Conservation (phyloP, 2,888 invertebrate species). For the Leptarthrus brevirostris region DNA sequence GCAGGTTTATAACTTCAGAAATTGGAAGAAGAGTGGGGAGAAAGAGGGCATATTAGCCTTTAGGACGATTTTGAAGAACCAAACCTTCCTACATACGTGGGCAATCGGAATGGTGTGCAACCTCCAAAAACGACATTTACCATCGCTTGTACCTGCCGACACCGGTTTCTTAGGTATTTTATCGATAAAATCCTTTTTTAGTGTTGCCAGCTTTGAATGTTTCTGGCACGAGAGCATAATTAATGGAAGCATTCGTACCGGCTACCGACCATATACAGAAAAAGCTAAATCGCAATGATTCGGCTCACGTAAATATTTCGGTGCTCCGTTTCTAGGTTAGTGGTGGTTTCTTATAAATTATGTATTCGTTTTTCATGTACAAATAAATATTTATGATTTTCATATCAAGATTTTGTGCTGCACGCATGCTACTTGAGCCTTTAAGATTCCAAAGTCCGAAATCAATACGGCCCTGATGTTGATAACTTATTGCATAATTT, state of each 20-base stretch:
- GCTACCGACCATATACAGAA: no score
- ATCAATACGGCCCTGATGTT: slow-evolving; percentile 8
- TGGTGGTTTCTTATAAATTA: background rate
- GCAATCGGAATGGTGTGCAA: no score
- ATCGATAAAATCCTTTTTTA: slow-evolving; percentile 37
- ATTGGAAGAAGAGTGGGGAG: background rate
- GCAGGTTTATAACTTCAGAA: background rate
- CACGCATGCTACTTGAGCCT: slow-evolving; percentile 6
- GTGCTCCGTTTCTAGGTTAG: slow-evolving; percentile 16
- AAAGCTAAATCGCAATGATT: background rate
- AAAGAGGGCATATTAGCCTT: background rate
- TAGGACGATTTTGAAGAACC: slow-evolving; percentile 27
- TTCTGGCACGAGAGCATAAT: slow-evolving; percentile 29
- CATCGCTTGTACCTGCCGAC: slow-evolving; percentile 39
- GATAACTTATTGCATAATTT: slow-evolving; percentile 17
- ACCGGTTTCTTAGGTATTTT: slow-evolving; percentile 40
- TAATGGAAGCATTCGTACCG: background rate
- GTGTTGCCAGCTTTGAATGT: slow-evolving; percentile 15
- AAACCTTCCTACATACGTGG: no score
- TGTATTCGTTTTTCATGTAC: background rate
- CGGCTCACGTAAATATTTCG: slow-evolving; percentile 12
- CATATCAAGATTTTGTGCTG: background rate
- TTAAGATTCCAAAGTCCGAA: slow-evolving; percentile 14
- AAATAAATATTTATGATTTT: slow-evolving; percentile 13
- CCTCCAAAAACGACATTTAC: slow-evolving; percentile 41